Percentiles rank a stretch among this genome's conserved stretches.
Conservation (phyloP, 2,888 invertebrate species). For the Morinoia aosen region DNA sequence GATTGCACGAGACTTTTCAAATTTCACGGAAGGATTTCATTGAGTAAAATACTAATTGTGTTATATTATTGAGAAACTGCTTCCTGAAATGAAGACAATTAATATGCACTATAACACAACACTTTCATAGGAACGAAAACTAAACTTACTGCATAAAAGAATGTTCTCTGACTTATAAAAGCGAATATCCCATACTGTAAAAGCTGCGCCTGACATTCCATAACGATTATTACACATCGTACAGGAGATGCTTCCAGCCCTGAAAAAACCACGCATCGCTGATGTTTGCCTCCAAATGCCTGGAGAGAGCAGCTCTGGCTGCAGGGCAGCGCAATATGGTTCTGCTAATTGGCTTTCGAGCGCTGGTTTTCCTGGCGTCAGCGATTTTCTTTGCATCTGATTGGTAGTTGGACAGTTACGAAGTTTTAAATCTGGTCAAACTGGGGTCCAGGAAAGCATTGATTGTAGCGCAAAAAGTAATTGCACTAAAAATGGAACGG, state of each 20-base stretch:
- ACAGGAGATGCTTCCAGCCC: background rate
- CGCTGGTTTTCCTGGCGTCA: constrained; percentile 27
- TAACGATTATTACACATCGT: background rate
- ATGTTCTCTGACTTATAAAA: background rate
- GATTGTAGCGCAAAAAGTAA: background rate
- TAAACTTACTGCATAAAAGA: background rate
- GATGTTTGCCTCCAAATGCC: background rate
- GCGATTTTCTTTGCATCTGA: constrained; percentile 10
- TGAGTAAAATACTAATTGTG: too few species aligned
- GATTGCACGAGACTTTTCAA: too few species aligned
- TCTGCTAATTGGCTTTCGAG: constrained; percentile 26
- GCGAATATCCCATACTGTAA: background rate
- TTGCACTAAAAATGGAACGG: background rate
- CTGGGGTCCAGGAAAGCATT: background rate
- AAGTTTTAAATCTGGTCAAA: background rate
- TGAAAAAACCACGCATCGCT: background rate
- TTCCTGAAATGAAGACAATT: too few species aligned
- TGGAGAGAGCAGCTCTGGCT: background rate
- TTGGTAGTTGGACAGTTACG: background rate
- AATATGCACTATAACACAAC: too few species aligned
- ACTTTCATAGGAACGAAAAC: background rate
- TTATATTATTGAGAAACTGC: too few species aligned
- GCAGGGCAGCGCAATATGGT: constrained; percentile 1
- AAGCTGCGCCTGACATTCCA: background rate
- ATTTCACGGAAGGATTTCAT: too few species aligned